These are phyloP conservation scores for Phymastichus coffea DNA, from an alignment of 1,140 invertebrate genomes.

Conservation along the genomic window DNA sequence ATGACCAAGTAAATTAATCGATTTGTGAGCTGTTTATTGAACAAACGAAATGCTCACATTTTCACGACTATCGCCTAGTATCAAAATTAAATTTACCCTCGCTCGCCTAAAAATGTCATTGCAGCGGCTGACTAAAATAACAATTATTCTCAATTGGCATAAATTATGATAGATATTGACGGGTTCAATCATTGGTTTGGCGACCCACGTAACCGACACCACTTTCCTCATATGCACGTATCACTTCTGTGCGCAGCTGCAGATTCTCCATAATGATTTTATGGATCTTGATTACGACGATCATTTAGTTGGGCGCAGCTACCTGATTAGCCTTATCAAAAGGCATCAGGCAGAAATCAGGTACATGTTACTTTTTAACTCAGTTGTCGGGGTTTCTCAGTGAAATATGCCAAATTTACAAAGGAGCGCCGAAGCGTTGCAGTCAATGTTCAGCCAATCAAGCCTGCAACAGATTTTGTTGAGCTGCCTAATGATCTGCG, in stretches of 20 bases:
- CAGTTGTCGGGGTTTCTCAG: too few relatives aligned
- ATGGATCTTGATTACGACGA: not conserved
- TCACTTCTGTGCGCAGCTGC: constrained; percentile 14
- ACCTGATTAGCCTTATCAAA: not conserved
- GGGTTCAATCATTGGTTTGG: not conserved
- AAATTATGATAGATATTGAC: constrained; percentile 19
- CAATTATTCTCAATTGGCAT: too few relatives aligned
- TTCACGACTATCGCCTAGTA: too few relatives aligned
- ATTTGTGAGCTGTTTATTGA: too few relatives aligned
- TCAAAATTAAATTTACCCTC: too few relatives aligned
- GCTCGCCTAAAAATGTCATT: too few relatives aligned
- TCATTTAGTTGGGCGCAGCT: not conserved
- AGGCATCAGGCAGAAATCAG: constrained; percentile 9
- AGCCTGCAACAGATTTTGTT: not conserved
- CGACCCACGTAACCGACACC: not conserved
- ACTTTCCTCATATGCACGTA: constrained; percentile 13
- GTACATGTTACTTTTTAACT: too few relatives aligned
- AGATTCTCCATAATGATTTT: constrained; percentile 12
- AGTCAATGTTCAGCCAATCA: not conserved
- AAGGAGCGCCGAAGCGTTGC: not conserved
- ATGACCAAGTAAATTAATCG: too few relatives aligned
- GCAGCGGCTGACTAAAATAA: too few relatives aligned
- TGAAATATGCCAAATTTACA: too few relatives aligned
- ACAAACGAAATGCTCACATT: too few relatives aligned
- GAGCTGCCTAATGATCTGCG: not conserved